These are phyloP conservation scores for Harpegnathos saltator DNA, from an alignment of 1,140 invertebrate genomes.

Conservation along the genomic window DNA sequence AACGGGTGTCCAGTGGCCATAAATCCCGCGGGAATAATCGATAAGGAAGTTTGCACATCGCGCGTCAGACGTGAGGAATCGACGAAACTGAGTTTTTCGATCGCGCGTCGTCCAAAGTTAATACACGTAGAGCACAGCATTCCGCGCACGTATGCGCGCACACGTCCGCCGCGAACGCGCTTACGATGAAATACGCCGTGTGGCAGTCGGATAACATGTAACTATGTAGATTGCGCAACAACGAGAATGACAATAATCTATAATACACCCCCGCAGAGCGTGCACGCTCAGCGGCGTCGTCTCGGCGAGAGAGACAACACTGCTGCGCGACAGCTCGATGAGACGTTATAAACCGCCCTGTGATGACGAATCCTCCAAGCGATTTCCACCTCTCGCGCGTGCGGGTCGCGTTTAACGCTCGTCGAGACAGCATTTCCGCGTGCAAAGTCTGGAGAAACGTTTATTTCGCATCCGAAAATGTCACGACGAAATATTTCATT, in stretches of 20 bases:
- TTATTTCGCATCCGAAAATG: no score
- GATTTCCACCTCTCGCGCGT: conserved; percentile 5
- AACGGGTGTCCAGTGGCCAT: background rate
- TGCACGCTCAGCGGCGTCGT: background rate
- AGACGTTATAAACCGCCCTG: conserved; percentile 53
- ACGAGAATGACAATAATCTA: conserved; percentile 59
- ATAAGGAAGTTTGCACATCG: background rate
- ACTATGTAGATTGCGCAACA: conserved; percentile 53
- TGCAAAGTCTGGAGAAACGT: background rate
- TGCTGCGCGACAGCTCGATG: conserved; percentile 15
- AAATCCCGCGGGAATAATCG: background rate
- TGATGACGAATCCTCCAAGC: conserved; percentile 43
- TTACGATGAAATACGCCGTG: conserved; percentile 25
- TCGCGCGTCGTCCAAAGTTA: background rate
- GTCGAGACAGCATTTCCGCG: background rate
- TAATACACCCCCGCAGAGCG: conserved; percentile 40
- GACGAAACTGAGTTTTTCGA: conserved; percentile 23
- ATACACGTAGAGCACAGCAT: background rate
- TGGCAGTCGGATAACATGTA: conserved; percentile 48
- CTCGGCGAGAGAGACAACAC: no score
- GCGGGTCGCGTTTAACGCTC: background rate
- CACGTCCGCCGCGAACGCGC: conserved; percentile 7
- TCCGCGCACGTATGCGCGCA: background rate
- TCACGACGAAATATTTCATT: no score
- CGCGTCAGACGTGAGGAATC: background rate